Conservation (phyloP, 2,113 vertebrate species). For the Toxotes chatareus region DNA sequence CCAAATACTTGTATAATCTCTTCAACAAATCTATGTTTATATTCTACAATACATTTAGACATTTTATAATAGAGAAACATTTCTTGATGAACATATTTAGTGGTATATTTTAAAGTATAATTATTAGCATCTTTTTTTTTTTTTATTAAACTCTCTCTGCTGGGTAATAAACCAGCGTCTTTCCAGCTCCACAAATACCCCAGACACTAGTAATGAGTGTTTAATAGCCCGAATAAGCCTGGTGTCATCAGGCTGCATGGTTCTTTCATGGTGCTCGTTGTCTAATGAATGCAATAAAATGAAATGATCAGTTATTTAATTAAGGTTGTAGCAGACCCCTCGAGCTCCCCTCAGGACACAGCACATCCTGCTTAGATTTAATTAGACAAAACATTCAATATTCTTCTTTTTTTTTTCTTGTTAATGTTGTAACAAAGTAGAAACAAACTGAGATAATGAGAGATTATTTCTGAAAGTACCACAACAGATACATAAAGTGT, state of each 20-base stretch:
- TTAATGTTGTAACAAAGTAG: neutral
- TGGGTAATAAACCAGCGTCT: too few species aligned
- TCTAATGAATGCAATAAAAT: conserved; percentile 4
- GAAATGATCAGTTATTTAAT: neutral
- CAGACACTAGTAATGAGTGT: too few species aligned
- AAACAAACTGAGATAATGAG: neutral
- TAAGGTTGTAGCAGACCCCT: neutral
- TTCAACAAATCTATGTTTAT: too few species aligned
- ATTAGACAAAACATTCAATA: too few species aligned
- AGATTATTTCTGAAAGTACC: neutral
- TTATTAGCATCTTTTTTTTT: too few species aligned
- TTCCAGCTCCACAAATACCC: too few species aligned
- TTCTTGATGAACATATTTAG: too few species aligned
- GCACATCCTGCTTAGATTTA: conserved; percentile 19
- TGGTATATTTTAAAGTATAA: too few species aligned
- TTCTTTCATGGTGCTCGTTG: neutral
- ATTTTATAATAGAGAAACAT: too few species aligned
- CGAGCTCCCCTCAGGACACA: conserved; percentile 3
- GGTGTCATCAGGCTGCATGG: neutral
- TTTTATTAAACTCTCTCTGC: too few species aligned
- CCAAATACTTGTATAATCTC: too few species aligned
- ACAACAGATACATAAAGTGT: neutral
- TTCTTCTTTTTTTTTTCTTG: neutral
- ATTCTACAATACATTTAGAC: too few species aligned
- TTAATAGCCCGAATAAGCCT: neutral